Evolutionary conservation across 1,140 invertebrate genomes (phyloP).

Genomic region (Drosophila malerkotliana): DNA sequence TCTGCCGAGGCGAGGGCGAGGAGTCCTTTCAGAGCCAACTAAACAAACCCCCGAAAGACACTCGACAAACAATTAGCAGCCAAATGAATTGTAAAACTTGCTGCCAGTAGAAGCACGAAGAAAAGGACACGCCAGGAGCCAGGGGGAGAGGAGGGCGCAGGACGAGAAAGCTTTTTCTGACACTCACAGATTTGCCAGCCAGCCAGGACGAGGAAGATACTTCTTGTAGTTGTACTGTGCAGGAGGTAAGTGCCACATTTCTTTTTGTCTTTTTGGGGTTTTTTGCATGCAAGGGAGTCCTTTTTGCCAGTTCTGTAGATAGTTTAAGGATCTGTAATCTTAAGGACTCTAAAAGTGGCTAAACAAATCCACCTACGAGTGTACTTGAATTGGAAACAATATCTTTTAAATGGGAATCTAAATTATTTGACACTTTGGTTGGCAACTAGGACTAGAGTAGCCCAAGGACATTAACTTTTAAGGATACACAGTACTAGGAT

Average conservation of each 20-base stretch:
- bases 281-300: neutral
- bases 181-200: slow-evolving; percentile 1
- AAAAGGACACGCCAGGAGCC: neutral
- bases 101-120: too few species aligned
- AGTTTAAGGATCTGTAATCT: neutral
- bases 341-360: too few species aligned
- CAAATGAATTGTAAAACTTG: slow-evolving; percentile 40
- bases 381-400: neutral
- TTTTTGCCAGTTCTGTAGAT: neutral
- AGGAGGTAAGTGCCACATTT: neutral
- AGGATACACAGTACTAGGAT: too few species aligned
- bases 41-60: slow-evolving; percentile 9
- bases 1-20: neutral
- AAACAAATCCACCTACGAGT: neutral
- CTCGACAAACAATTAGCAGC: slow-evolving; percentile 33
- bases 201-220: neutral
- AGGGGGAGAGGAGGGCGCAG: neutral
- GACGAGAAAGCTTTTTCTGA: neutral
- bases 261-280: neutral
- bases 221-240: neutral
- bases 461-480: neutral
- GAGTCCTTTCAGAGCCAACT: neutral
- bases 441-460: too few species aligned
- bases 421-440: neutral
- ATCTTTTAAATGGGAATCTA: neutral